Base-by-base conservation (phyloP, 2,888 invertebrate genomes). In the Cheilosia variabilis region DNA sequence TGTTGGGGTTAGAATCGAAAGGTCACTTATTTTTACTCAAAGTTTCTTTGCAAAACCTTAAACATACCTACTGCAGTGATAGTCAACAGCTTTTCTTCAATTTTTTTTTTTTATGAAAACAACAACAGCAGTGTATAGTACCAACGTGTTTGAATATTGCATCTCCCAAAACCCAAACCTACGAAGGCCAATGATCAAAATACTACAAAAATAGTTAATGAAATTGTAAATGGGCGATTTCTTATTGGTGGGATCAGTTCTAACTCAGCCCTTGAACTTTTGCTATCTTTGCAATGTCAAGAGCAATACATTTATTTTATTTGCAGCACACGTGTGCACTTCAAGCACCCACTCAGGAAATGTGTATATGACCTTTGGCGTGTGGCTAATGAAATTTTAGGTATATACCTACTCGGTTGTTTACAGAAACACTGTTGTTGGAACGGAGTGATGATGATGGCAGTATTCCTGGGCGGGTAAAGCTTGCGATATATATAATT, bases 1-100 rank as follows among this genome's bases (percentile, higher is more conserved):
- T 52, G 52, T 52, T 52, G 52, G 52, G 50, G 22, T 52, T 24
- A 52, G 52, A 52, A 52, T 27, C 52, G 24, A 24, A 52, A 52
- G 52, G 52, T 24, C 52, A 52, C 52, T 52, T 52, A 52, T 52
- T 52, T 52, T 52, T 52, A 22, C 22, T 19, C 52, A 10, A 52
- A 47, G 5, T 24, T 22, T 52, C 15, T 52, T 52, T 31, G 31
- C 31, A 31, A 31, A 31, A 9, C 31, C 9, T 52, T 52, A 15
- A 13, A 22, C 19, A n/a, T n/a, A n/a, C n/a, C n/a, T 43, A 13
- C 13, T 37, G 37, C 13, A 37, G 37, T 37, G 13, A 37, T 10
- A 37, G 10, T 37, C 37, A 37, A 37, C 4, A 10, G 10, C 13
- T 13, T 37, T 45, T n/a, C 15, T 45, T 45, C 2, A n/a, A n/a